These are phyloP conservation scores for Pterobdella sp. DNA, from an alignment of 2,888 invertebrate species.

Conservation along the genomic window DNA sequence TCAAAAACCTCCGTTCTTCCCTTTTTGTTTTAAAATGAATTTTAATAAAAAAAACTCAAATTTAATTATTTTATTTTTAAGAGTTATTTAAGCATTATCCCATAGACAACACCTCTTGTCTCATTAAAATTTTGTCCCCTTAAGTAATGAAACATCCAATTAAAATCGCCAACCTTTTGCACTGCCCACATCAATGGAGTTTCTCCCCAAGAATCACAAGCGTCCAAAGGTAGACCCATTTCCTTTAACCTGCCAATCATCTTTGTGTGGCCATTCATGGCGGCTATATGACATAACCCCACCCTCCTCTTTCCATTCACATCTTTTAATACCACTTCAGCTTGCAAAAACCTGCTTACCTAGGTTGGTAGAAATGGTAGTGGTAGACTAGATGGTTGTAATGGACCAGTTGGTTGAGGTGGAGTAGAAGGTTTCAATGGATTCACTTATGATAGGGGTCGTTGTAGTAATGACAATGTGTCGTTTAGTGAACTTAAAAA, in stretches of 20 bases:
- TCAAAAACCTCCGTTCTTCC: slow-evolving; percentile 3
- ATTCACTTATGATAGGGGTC: no score
- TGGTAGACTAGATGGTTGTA: no score
- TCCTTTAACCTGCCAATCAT: not conserved
- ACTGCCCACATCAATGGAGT: slow-evolving; percentile 27
- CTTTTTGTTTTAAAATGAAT: not conserved
- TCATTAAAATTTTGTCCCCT: no score
- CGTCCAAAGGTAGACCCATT: slow-evolving; percentile 7
- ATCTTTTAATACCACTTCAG: not conserved
- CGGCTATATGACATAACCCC: not conserved
- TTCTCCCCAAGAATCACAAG: slow-evolving; percentile 10
- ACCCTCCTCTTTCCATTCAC: not conserved
- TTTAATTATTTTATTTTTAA: no score
- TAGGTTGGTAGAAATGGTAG: not conserved
- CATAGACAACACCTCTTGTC: no score
- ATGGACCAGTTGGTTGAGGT: no score
- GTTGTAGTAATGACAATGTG: no score
- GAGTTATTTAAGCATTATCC: no score
- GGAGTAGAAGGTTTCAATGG: no score
- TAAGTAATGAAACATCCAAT: no score
- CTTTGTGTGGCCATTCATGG: not conserved
- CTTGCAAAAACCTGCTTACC: not conserved
- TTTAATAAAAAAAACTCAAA: no score
- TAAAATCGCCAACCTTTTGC: not conserved
- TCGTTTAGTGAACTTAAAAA: no score